Conservation (phyloP, 2,888 invertebrate genomes). For the Lydus trimaculatus region DNA sequence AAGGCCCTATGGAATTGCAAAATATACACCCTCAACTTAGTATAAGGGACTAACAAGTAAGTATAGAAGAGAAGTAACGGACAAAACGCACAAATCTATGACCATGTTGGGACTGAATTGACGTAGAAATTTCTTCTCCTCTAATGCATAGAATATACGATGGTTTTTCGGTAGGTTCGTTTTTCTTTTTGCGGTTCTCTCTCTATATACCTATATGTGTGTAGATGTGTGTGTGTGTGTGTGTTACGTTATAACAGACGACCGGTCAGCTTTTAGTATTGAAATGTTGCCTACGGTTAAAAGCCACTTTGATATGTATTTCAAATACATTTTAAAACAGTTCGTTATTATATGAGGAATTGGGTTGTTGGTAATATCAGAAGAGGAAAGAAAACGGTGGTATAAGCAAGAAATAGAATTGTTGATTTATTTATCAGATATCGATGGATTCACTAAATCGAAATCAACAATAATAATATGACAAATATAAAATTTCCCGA, state of each 20-base stretch:
- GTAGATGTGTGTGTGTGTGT: too few species aligned
- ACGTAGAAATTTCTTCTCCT: conserved; percentile 48
- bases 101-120: conserved; percentile 25
- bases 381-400: not conserved
- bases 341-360: conserved; percentile 14
- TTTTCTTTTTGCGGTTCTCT: conserved; percentile 7
- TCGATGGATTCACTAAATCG: not conserved
- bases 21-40: conserved; percentile 51
- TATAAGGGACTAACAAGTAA: conserved; percentile 30
- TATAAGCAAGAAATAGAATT: conserved; percentile 8
- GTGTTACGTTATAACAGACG: too few species aligned
- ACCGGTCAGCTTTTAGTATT: conserved; percentile 51
- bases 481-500: not conserved
- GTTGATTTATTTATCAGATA: conserved; percentile 26
- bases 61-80: conserved; percentile 38
- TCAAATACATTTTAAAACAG: conserved; percentile 53
- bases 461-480: not conserved
- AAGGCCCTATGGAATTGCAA: conserved; percentile 57
- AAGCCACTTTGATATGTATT: conserved; percentile 55
- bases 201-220: too few species aligned
- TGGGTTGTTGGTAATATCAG: too few species aligned
- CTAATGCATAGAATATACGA: conserved; percentile 58
- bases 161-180: conserved; percentile 44
- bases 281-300: conserved; percentile 50
- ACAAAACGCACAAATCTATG: conserved; percentile 29